These are phyloP conservation scores for Pandemis corylana DNA, from an alignment of 2,888 invertebrate species.

Conservation along the genomic window DNA sequence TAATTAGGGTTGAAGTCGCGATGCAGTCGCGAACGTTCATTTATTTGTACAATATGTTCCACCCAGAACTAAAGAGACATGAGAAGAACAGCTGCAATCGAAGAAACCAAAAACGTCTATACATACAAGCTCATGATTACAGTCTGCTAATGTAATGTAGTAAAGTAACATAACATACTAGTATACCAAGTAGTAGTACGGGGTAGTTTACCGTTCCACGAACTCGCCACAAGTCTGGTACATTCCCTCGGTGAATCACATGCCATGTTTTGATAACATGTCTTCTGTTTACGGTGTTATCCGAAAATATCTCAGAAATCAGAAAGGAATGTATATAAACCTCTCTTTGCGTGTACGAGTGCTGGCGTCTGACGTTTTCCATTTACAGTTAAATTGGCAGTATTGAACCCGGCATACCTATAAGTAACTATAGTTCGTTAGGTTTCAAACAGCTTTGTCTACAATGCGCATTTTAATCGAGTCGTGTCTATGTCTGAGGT, in stretches of 20 bases:
- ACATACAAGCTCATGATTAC: too few relatives aligned
- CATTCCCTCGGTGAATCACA: conserved; percentile 28
- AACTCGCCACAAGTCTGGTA: conserved; percentile 5
- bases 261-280: conserved; percentile 27
- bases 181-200: neutral
- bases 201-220: neutral
- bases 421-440: conserved; percentile 15
- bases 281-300: conserved; percentile 10
- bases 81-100: too few relatives aligned
- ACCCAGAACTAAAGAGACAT: too few relatives aligned
- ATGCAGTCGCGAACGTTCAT: too few relatives aligned
- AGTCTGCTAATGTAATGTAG: too few relatives aligned
- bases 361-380: neutral
- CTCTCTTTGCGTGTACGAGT: neutral
- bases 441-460: conserved; percentile 12
- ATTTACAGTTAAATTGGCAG: neutral
- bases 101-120: too few relatives aligned
- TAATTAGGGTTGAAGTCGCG: too few relatives aligned
- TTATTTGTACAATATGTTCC: too few relatives aligned
- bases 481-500: conserved; percentile 21
- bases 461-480: conserved; percentile 18
- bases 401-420: neutral
- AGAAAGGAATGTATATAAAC: neutral
- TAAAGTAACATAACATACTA: neutral
- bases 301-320: conserved; percentile 22